Evolutionary conservation across 2,888 invertebrate species (phyloP), one percentile per base, ranked within the genome.

Genomic region (Muscina levida): DNA sequence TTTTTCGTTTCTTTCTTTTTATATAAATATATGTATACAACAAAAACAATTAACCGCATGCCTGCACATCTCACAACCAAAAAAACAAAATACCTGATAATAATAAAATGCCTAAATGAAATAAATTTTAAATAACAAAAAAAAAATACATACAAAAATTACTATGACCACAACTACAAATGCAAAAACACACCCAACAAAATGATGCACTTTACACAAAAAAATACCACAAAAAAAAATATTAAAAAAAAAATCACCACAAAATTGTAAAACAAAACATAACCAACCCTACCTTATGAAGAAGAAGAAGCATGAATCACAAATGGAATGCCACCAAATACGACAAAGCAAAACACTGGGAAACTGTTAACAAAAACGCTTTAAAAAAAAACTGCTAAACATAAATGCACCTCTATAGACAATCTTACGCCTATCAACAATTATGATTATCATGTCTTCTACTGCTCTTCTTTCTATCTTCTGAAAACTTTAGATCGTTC

Each of bases 401-500:
- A 24, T 56, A 26, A 22, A 5, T 31, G 4, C 31, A 31, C 8
- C 31, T 8, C 31, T 31, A 8, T 31, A 31, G 4, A 31, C 3
- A 31, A 31, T 31, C 4, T 31, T 31, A 8, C 3, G 3, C 31
- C 4, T 31, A 31, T 31, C n/a, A n/a, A n/a, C n/a, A n/a, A n/a
- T 31, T 8, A 31, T 31, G 4, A 31, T 31, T 8, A 31, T 31
- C 31, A 31, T n/a, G n/a, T 31, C 31, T 31, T 31, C 31, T n/a
- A n/a, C n/a, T 39, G 39, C 10, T 39, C 39, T 39, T 39, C 17
- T 46, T 10, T 46, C 15, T 17, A 46, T 46, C 65, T 75, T 82
- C 91, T n/a, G n/a, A n/a, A n/a, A n/a, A n/a, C n/a, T 31, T 72
- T 89, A 93, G 93, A 93, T 89, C 92, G 93, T 86, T 92, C 93